Base-by-base conservation (phyloP, 2,888 invertebrate species). In the Eristalis arbustorum region DNA sequence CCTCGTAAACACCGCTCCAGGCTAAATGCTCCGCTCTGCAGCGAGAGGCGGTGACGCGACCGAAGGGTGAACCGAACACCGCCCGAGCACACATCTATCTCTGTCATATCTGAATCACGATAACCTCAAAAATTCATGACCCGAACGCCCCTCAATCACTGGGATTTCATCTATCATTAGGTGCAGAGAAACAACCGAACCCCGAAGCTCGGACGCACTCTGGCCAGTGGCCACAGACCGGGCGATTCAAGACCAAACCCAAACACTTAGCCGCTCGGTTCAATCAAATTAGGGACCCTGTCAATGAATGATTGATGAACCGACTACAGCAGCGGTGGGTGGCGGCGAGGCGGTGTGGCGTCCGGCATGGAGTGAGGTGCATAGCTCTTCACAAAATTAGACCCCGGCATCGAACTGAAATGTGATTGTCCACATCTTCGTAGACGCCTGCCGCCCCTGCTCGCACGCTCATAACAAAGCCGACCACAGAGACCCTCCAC, bases 281-380 rank as follows among this genome's bases (percentile, higher is more conserved):
- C 82, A 78, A 87, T 87, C 82, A 83, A 87, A 87, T 83, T 83
- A 87, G 82, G 73, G 71, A 67, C 69, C 31, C 56, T 87, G 83
- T 83, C 83, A 83, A 75, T 87, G 64, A 78, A 87, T 87, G 85
- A 87, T 87, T 78, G 78, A 87, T 87, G 62, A 42, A 61, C 56
- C 68, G 37, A 22, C 37, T 56, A 63, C 14, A 31, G 56, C n/a
- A 13, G 67, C n/a, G 72, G 28, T 71, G 49, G 66, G 42, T 75
- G 69, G 49, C 40, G 49, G 22, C 4, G 0, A 1, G 66, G 34
- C 69, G 68, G 49, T 31, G 42, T 18, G 14, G 0, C 18, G 18
- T 18, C 6, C 49, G 49, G 18, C 10, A 37, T 37, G 37, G 59
- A 34, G 25, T 8, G 22, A 64, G 14, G 34, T 78, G 37, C 23